Evolutionary conservation across 2,888 invertebrate genomes (phyloP).

Genomic region (Standfussiana lucernea): DNA sequence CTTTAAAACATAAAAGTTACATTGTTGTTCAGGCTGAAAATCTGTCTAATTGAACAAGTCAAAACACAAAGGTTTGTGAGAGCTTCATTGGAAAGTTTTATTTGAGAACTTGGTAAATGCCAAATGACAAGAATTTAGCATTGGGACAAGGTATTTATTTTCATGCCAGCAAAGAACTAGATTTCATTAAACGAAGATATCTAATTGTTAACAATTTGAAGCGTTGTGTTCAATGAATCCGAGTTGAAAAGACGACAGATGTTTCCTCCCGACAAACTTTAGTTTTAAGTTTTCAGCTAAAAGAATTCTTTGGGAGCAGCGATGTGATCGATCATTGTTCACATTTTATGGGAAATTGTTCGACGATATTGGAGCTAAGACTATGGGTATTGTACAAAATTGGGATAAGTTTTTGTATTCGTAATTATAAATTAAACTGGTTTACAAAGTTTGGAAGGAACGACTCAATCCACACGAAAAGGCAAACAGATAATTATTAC

Average conservation of each 20-base stretch:
- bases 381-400: neutral
- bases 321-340: conserved; percentile 61
- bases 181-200: conserved; percentile 63
- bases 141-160: conserved; percentile 51
- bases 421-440: neutral
- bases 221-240: conserved; percentile 70
- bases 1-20: neutral
- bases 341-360: conserved; percentile 46
- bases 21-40: neutral
- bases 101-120: conserved; percentile 12
- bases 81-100: conserved; percentile 8
- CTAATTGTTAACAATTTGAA: conserved; percentile 66
- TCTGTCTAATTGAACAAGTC: neutral
- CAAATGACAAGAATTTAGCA: conserved; percentile 23
- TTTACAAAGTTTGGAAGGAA: neutral
- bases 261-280: conserved; percentile 70
- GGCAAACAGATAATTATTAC: neutral
- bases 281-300: conserved; percentile 69
- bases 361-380: conserved; percentile 8
- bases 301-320: conserved; percentile 61
- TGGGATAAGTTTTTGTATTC: neutral
- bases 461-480: neutral
- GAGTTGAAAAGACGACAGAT: conserved; percentile 75
- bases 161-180: conserved; percentile 47
- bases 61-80: conserved; percentile 2